Evolutionary conservation across 1,140 invertebrate species (phyloP).

Genomic region (Drosophila fuyamai): DNA sequence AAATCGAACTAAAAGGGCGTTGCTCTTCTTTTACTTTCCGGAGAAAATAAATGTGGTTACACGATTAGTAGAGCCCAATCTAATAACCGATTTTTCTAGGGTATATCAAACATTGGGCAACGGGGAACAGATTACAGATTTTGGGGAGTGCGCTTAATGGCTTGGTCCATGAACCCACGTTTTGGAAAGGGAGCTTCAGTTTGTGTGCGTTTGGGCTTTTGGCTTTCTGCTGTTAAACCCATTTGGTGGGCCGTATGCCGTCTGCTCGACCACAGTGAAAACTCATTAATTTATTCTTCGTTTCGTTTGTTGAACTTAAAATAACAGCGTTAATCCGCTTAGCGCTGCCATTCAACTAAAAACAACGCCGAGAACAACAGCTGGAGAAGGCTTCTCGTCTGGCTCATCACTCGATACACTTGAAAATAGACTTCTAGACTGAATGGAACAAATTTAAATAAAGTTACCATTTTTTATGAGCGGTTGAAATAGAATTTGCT

Average conservation of each 20-base stretch:
- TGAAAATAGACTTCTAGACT: background rate
- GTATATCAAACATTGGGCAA: conserved; percentile 11
- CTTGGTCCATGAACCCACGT: conserved; percentile 22
- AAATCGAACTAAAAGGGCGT: too few species aligned
- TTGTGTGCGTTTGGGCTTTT: conserved; percentile 65
- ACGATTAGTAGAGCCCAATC: background rate
- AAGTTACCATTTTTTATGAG: too few species aligned
- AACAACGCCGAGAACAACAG: conserved; percentile 56
- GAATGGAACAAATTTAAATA: too few species aligned
- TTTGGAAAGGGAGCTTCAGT: conserved; percentile 26
- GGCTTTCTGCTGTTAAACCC: conserved; percentile 75
- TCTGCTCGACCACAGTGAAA: conserved; percentile 74
- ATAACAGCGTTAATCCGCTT: conserved; percentile 83
- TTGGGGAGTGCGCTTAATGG: conserved; percentile 65
- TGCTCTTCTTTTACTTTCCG: too few species aligned
- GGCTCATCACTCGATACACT: conserved; percentile 21
- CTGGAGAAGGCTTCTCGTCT: conserved; percentile 32
- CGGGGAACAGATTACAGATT: conserved; percentile 58
- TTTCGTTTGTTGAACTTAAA: conserved; percentile 82
- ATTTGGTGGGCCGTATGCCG: conserved; percentile 45
- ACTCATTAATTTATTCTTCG: conserved; percentile 82
- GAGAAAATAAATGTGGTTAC: background rate
- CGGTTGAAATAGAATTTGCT: too few species aligned
- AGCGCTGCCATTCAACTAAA: conserved; percentile 75
- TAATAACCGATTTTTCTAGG: background rate